A percentile compares a stretch with the other conserved stretches of the same genome.
Evolutionary conservation across 2,113 vertebrate genomes (phyloP).

Genomic region (Astur gentilis): DNA sequence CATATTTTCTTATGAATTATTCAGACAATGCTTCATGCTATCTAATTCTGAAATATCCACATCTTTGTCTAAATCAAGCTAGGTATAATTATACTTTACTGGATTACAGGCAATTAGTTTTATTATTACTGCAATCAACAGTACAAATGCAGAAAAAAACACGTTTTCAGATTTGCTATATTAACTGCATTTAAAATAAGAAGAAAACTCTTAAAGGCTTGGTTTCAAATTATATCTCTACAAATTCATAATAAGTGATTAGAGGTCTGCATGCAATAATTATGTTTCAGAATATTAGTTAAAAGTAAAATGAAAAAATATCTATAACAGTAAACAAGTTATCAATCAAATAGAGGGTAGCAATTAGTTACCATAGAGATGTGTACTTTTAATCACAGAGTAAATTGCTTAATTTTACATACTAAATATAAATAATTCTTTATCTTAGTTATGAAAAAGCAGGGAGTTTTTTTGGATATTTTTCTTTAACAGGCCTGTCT

Average conservation of each 20-base stretch:
- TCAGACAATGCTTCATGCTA: not conserved
- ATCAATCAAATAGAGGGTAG: not conserved
- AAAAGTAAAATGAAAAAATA: not conserved
- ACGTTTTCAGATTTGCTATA: not conserved
- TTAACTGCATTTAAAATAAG: conserved; percentile 22
- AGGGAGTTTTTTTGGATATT: not conserved
- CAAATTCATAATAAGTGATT: conserved; percentile 21
- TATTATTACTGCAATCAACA: conserved; percentile 47
- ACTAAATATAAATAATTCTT: not conserved
- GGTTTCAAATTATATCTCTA: conserved; percentile 4
- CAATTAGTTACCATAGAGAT: not conserved
- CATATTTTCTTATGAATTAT: conserved; percentile 20
- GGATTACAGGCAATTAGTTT: conserved; percentile 39
- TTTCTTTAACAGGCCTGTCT: not conserved
- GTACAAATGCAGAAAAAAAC: conserved; percentile 5
- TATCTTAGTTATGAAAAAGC: not conserved
- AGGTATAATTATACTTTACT: conserved; percentile 41
- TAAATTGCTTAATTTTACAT: not conserved
- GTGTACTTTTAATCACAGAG: not conserved
- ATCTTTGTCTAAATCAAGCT: conserved; percentile 26
- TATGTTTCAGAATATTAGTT: not conserved
- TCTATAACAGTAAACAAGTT: not conserved
- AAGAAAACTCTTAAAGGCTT: not conserved
- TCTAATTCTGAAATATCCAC: not conserved
- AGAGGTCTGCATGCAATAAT: not conserved